Evolutionary conservation across 2,113 vertebrate species (phyloP).

Genomic region (Phyllopteryx taeniolatus): DNA sequence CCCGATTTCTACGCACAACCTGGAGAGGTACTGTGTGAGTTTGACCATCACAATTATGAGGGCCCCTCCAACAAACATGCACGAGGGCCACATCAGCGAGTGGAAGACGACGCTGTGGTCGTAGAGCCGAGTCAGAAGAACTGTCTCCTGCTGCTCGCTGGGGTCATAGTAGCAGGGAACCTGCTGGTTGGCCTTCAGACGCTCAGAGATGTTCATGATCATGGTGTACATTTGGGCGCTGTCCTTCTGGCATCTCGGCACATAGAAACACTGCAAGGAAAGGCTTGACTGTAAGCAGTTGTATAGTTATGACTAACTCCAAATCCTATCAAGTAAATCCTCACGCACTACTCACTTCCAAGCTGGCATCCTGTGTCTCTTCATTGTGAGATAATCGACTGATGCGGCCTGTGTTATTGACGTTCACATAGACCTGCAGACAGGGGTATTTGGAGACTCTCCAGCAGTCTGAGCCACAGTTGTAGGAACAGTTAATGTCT

Average conservation of each 20-base stretch:
- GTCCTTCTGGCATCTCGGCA: constrained; percentile 89
- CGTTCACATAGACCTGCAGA: constrained; percentile 91
- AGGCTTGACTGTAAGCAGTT: constrained; percentile 20
- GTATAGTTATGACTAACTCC: constrained; percentile 26
- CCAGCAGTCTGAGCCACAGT: constrained; percentile 90
- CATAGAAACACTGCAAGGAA: constrained; percentile 84
- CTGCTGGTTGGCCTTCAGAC: constrained; percentile 82
- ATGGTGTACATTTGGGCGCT: constrained; percentile 77
- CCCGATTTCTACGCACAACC: constrained; percentile 85
- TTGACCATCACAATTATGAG: constrained; percentile 91
- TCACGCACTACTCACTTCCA: constrained; percentile 79
- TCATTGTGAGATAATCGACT: constrained; percentile 87
- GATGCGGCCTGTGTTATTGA: constrained; percentile 85
- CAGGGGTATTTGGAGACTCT: constrained; percentile 89
- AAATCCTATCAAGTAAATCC: constrained; percentile 47
- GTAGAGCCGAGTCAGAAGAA: constrained; percentile 86
- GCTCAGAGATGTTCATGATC: constrained; percentile 84
- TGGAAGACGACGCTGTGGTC: constrained; percentile 82
- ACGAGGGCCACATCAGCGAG: constrained; percentile 90
- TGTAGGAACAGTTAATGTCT: constrained; percentile 89
- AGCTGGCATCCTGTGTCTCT: constrained; percentile 86
- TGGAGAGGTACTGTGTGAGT: constrained; percentile 91
- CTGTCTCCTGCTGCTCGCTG: constrained; percentile 78
- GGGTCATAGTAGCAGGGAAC: constrained; percentile 89
- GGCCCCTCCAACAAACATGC: constrained; percentile 82